Evolutionary conservation across 2,888 invertebrate species (phyloP), one percentile per base, ranked within the genome.

Genomic region (Macaria notata): DNA sequence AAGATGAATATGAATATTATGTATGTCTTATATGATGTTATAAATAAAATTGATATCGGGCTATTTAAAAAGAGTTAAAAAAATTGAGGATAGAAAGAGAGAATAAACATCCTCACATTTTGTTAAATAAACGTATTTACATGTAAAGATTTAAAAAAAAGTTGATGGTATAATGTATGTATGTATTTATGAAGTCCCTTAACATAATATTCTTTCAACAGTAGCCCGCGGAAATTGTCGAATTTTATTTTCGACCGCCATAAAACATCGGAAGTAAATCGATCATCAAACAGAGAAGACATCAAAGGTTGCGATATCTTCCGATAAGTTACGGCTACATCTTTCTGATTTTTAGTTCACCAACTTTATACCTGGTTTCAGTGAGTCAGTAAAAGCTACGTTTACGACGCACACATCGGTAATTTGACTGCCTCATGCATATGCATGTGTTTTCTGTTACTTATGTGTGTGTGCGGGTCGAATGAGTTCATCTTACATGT

Each of bases 311-410:
- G 46, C 5, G 46, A 46, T 51, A 51, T 59, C 47, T 54, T 54
- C 31, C 50, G 39, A 54, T 47, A 54, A 59, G 31, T 51, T 48
- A 59, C 45, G 49, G 49, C 43, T 47, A 31, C 42, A 46, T 57
- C 49, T 38, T 38, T 9, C 54, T 48, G 50, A 59, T 54, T 59
- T 59, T 59, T 59, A 59, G 54, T 59, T 59, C 54, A 51, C 47
- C 54, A 54, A 51, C 38, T 59, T 59, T 59, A 59, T 59, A 54
- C 59, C 54, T 59, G 54, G 36, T 44, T 54, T 59, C 59, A 59
- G 50, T 54, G 39, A 44, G 29, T 51, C 47, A 46, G 47, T 38
- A 31, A 50, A 54, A 50, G 41, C 47, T n/a, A 39, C 33, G 39
- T 54, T 59, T 59, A 59, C 50, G 59, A 54, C 44, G 47, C 54